Base-by-base conservation (phyloP, 1,140 invertebrate species). In the Oryctes rhinoceros region DNA sequence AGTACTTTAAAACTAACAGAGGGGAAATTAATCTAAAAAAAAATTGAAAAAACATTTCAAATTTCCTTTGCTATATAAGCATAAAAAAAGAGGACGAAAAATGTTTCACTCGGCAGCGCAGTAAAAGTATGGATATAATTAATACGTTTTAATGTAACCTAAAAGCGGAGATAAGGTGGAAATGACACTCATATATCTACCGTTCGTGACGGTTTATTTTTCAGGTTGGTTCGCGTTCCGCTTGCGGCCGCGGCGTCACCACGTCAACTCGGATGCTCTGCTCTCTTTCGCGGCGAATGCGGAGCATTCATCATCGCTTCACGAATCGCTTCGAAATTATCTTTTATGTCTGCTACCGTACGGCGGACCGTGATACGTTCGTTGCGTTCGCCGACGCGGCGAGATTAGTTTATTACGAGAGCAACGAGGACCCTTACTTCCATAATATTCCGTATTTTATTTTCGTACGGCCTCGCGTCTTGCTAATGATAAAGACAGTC, bases 271-370 rank as follows among this genome's bases (percentile, higher is more conserved):
- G 18, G 24, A 30, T 18, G 3, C 15, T n/a, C 53, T 3, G 49
- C n/a, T n/a, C 15, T n/a, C 11, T n/a, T 13, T 13, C 53, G 53
- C 53, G 15, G 15, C 15, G 13, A 15, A 11, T 53, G 49, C 49
- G 4, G 5, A 10, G 39, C 59, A 79, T 79, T 30, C 78, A 79
- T 79, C 78, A 79, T 79, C 78, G 78, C 7, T 78, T 78, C 78
- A 78, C 78, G 78, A 79, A 79, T 65, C 78, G 62, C 78, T 79
- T 79, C 78, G 49, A 79, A 65, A 79, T 79, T 79, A 62, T 71
- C 78, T 79, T 79, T 79, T 79, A 79, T 65, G 78, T 67, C 30
- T 35, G 15, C 37, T 67, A 24, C 65, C 13, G 6, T 35, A 24
- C 30, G 24, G 37, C 7, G 9, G 30, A 74, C 24, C 44, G 37